These are phyloP conservation scores for Dendroctonus ponderosae DNA, from an alignment of 1,140 invertebrate genomes.

Conservation along the genomic window DNA sequence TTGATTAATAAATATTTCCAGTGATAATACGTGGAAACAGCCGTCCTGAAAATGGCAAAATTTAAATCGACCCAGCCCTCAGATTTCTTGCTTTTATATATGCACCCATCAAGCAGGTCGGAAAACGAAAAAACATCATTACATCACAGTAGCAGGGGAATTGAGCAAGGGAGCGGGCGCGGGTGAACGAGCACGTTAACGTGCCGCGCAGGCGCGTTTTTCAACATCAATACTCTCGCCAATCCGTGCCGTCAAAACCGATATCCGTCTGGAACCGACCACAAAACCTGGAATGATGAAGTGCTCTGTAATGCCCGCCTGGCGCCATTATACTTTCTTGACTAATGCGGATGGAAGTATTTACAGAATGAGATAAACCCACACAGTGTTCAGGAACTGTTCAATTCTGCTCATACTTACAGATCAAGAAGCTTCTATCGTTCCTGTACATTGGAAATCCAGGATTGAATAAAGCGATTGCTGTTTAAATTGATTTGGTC, in stretches of 20 bases:
- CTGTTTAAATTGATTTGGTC: too few species aligned
- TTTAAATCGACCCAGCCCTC: not conserved
- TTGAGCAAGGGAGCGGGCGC: slow-evolving; percentile 1
- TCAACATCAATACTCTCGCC: slow-evolving; percentile 32
- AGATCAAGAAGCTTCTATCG: too few species aligned
- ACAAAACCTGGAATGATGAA: slow-evolving; percentile 22
- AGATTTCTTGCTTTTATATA: slow-evolving; percentile 3
- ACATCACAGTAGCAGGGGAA: slow-evolving; percentile 3
- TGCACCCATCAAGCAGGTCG: slow-evolving; percentile 15
- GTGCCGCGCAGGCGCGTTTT: slow-evolving; percentile 2
- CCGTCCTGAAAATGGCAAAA: too few species aligned
- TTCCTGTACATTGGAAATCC: too few species aligned
- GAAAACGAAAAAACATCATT: slow-evolving; percentile 17
- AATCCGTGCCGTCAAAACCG: slow-evolving; percentile 25
- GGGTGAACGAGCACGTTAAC: slow-evolving; percentile 4
- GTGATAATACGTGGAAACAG: too few species aligned
- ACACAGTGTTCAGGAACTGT: too few species aligned
- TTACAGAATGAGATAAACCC: too few species aligned
- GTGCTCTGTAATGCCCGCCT: slow-evolving; percentile 1
- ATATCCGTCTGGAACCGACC: slow-evolving; percentile 26
- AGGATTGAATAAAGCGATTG: too few species aligned
- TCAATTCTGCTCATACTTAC: too few species aligned
- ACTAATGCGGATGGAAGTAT: too few species aligned
- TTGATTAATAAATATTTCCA: too few species aligned
- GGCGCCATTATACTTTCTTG: not conserved